Percentiles rank a stretch among this genome's conserved stretches.
These are phyloP conservation scores for Anthoscopus minutus DNA, from an alignment of 2,113 vertebrate genomes.

Conservation along the genomic window DNA sequence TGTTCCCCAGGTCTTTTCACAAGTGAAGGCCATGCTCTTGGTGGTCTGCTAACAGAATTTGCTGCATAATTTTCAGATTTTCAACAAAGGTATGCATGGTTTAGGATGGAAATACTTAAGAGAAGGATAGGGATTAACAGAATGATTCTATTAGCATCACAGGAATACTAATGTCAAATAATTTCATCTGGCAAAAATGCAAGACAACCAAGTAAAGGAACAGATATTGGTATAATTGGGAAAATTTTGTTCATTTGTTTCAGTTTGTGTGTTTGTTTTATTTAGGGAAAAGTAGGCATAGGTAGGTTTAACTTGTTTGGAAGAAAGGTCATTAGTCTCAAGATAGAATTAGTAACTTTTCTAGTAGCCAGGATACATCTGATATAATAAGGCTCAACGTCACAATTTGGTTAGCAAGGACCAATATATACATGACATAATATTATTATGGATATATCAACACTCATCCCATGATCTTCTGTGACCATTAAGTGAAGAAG, in stretches of 20 bases:
- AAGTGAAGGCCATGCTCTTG: not conserved
- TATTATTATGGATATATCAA: constrained; percentile 15
- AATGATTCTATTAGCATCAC: not conserved
- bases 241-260: not conserved
- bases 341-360: not conserved
- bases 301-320: not conserved
- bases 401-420: constrained; percentile 1
- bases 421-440: constrained; percentile 8
- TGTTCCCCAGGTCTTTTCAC: not conserved
- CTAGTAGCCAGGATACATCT: not conserved
- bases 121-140: not conserved
- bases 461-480: not conserved
- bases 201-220: not conserved
- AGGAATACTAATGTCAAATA: not conserved
- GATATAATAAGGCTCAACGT: not conserved
- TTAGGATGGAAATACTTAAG: not conserved
- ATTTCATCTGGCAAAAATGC: not conserved
- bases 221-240: not conserved
- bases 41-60: not conserved
- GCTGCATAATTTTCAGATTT: not conserved
- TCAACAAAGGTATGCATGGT: not conserved
- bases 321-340: not conserved
- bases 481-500: not conserved
- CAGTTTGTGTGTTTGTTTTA: not conserved
- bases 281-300: not conserved